These are phyloP conservation scores for Ctenomys sociabilis DNA, from an alignment of 2,113 vertebrate genomes.

Conservation along the genomic window DNA sequence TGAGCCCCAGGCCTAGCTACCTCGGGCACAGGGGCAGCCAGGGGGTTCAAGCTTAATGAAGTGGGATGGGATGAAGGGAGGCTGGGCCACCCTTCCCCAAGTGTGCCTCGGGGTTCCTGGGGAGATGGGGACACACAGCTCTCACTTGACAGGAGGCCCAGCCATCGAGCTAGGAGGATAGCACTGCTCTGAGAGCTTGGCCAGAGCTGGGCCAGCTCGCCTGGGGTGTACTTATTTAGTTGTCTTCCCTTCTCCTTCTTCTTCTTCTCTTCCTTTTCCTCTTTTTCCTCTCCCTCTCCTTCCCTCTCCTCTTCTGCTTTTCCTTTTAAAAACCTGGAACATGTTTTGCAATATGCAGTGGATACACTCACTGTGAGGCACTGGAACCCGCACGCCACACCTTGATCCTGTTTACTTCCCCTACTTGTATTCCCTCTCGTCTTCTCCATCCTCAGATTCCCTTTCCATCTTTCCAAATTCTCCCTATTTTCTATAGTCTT, in stretches of 20 bases:
- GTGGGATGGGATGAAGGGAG: neutral
- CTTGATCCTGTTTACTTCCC: neutral
- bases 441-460: neutral
- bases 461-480: neutral
- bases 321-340: neutral
- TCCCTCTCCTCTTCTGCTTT: neutral
- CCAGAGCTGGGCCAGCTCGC: neutral
- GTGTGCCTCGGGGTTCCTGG: rapidly evolving
- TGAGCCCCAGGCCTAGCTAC: neutral
- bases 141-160: neutral
- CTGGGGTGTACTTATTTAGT: too few relatives aligned
- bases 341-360: neutral
- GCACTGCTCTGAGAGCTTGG: neutral
- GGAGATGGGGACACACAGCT: neutral
- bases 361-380: neutral
- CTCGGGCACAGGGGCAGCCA: neutral
- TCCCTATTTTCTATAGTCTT: neutral
- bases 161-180: neutral
- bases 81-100: neutral
- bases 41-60: neutral
- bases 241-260: too few relatives aligned
- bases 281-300: neutral
- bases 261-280: too few relatives aligned
- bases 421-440: neutral
- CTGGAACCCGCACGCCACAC: neutral